Evolutionary conservation across 2,797 vertebrate species (phyloP), one percentile per base, ranked within the genome.

Genomic region (Eulemur rubriventer): DNA sequence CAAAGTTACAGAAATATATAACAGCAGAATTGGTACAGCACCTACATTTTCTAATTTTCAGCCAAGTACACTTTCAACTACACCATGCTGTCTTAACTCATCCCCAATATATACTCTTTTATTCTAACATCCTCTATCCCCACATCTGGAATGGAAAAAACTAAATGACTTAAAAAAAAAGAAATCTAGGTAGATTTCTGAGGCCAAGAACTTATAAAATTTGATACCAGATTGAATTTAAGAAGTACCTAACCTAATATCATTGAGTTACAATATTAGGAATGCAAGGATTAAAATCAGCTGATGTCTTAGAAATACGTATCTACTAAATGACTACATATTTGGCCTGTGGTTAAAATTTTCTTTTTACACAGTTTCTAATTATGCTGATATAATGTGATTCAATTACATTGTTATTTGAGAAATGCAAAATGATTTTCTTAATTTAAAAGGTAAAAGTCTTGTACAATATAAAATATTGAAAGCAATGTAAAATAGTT

Each of bases 401-500:
- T 82, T 95, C 38, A 95, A 67, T 80, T 88, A 83, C 50, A 79
- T 4, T 94, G 72, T 72, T 90, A 83, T 84, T 33, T 87, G 89
- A 94, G n/a, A 93, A 91, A 91, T 55, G 80, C 12, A 78, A 33
- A 79, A 94, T 7, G 18, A 48, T 90, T 90, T 84, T 92, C 78
- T 88, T 76, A 81, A 92, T 69, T 63, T 46, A 78, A 57, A 91
- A 94, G 13, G 67, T 55, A 78, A 84, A 78, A 72, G 46, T 83
- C 3, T 50, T 89, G 48, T 76, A 84, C 33, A n/a, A 82, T 78
- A 72, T 59, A 91, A 92, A 97, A 96, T 48, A 91, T 7, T 63
- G 81, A 94, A 95, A 89, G 55, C 43, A 86, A 92, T 13, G 3
- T 80, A 92, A 94, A 92, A 92, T 78, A 76, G 20, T 59, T 90